Percentiles rank a stretch among this genome's conserved stretches.
Conservation (phyloP, 2,797 vertebrate genomes). For the Geotrypetes seraphini region DNA sequence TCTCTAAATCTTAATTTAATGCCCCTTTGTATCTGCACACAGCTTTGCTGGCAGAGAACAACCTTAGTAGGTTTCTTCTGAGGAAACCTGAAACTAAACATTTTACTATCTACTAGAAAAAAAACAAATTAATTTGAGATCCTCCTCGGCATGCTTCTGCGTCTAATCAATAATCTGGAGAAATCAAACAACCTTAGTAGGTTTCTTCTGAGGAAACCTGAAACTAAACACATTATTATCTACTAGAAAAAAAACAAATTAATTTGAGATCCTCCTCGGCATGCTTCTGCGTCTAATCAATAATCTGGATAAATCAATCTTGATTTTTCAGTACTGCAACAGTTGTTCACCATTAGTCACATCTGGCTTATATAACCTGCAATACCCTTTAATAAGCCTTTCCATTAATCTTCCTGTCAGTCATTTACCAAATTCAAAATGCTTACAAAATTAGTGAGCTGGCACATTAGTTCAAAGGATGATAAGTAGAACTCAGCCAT, state of each 20-base stretch:
- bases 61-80: too few relatives aligned
- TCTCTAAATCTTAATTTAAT: too few relatives aligned
- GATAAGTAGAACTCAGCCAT: too few relatives aligned
- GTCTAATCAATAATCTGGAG: conserved; percentile 3
- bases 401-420: conserved; percentile 19
- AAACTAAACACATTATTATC: not conserved
- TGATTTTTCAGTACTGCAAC: not conserved
- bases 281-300: not conserved
- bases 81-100: not conserved
- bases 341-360: conserved; percentile 2
- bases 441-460: too few relatives aligned
- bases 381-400: conserved; percentile 12
- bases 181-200: too few relatives aligned
- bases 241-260: not conserved
- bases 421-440: conserved; percentile 17
- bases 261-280: not conserved
- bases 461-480: too few relatives aligned
- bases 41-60: too few relatives aligned
- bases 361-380: conserved; percentile 1
- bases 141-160: not conserved
- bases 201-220: too few relatives aligned
- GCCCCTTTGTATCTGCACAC: too few relatives aligned
- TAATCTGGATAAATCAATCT: conserved; percentile 3
- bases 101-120: too few relatives aligned
- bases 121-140: not conserved